phyloP scores from a whole-genome alignment of 64 coral and sea anemone genomes.

The Platygyra sinensis region DNA sequence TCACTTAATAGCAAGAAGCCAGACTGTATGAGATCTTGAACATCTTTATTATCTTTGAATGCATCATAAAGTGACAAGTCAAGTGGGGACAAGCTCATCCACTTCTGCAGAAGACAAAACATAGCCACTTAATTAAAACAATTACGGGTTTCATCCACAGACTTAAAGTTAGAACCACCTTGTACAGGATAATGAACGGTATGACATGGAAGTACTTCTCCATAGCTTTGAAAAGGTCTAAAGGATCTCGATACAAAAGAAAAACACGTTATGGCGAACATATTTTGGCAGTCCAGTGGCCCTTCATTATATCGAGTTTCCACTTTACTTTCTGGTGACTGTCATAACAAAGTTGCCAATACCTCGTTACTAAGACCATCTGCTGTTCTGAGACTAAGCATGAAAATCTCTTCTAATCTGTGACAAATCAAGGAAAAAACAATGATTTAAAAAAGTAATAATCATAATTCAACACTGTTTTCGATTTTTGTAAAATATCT shows the following conservation, averaged over 20 bases:
- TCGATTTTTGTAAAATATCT: too few species aligned
- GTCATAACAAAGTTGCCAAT: not conserved
- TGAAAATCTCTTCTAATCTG: conserved; percentile 53
- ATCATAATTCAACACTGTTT: too few species aligned
- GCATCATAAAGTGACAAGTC: not conserved
- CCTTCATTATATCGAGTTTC: too few species aligned
- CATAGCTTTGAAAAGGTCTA: too few species aligned
- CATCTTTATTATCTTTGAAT: conserved; percentile 14
- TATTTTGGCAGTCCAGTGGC: too few species aligned
- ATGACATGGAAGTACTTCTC: too few species aligned
- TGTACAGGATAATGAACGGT: too few species aligned
- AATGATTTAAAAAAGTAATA: not conserved
- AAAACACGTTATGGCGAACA: too few species aligned
- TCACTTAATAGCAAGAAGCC: conserved; percentile 13
- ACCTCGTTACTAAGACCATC: conserved; percentile 55
- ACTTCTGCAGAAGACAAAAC: not conserved
- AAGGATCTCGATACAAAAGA: too few species aligned
- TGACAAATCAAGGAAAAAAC: not conserved
- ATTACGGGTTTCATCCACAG: not conserved
- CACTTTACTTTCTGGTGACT: not conserved
- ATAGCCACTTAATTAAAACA: not conserved
- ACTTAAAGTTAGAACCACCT: too few species aligned
- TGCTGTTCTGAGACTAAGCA: conserved; percentile 36
- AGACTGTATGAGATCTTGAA: not conserved
- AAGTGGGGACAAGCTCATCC: conserved; percentile 13